Evolutionary conservation across 2,113 vertebrate genomes (phyloP), one percentile per base, ranked within the genome.

Genomic region (Cephalopholis sonnerati): DNA sequence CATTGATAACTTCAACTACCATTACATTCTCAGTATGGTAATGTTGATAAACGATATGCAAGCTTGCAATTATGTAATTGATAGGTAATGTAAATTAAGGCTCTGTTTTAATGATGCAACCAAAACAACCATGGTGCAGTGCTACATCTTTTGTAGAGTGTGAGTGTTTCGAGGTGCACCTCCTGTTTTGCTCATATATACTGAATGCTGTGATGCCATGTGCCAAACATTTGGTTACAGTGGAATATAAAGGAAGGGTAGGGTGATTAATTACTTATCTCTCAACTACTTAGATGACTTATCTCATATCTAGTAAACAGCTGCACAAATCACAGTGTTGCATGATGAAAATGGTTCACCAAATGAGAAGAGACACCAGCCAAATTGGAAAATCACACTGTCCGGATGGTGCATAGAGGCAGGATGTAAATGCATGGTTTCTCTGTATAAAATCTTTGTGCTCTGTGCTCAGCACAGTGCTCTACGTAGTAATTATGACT

Each of bases 271-370:
- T 73, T 0, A 2, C 9, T 25, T 50, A 73, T 48, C 18, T 44
- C 12, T 59, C 25, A 50, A 74, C 55, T 12, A 57, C n/a, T 57
- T 57, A 51, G 8, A 63, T 74, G 18, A 62, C 20, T 50, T 50
- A 29, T 51, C 27, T 36, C 0, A 24, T 44, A 57, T 44, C 7
- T 72, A 44, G 44, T 44, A 58, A 12, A 27, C n/a, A 46, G 44
- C 55, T 48, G n/a, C 46, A 27, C 20, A 58, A 74, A 10, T 61
- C 20, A 27, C 54, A 27, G 36, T 22, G 24, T 58, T 18, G 16
- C 68, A 57, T 46, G 51, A 41, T 70, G n/a, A n/a, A n/a, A n/a
- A n/a, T n/a, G n/a, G n/a, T 73, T 46, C 17, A 58, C n/a, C 10
- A 46, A n/a, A 48, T 24, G 8, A 55, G 50, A 55, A 25, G 20